These are phyloP conservation scores for Tragulus kanchil DNA, from an alignment of 2,113 vertebrate genomes.

Conservation along the genomic window DNA sequence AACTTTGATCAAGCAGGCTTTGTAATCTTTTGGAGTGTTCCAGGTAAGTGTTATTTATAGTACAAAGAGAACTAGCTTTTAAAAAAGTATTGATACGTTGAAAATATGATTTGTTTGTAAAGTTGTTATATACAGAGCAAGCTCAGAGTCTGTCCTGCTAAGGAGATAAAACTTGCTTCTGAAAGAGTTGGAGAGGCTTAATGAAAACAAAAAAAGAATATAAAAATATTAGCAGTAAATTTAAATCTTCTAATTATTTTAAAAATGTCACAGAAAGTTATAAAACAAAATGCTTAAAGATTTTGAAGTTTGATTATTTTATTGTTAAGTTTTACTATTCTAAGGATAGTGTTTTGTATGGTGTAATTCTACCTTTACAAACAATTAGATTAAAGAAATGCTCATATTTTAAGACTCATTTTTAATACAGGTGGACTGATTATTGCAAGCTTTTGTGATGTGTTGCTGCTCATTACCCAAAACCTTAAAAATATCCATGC, in stretches of 20 bases:
- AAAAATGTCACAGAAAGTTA: neutral
- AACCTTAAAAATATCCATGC: neutral
- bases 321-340: neutral
- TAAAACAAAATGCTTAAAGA: neutral
- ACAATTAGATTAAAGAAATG: neutral
- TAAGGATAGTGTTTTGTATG: neutral
- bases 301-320: neutral
- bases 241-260: neutral
- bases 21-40: neutral
- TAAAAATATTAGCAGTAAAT: neutral
- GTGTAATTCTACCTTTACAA: neutral
- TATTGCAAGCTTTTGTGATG: constrained; percentile 14
- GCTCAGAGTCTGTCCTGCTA: neutral
- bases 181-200: neutral
- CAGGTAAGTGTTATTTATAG: neutral
- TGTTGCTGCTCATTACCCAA: neutral
- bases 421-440: constrained; percentile 65
- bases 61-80: neutral
- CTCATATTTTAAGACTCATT: constrained; percentile 44
- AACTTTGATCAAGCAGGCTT: neutral
- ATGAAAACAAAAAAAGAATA: neutral
- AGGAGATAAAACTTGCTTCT: neutral
- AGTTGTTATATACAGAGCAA: neutral
- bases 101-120: neutral
- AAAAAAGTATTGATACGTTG: neutral